Evolutionary conservation across 1,140 invertebrate genomes (phyloP), one percentile per base, ranked within the genome.

Genomic region (Bradynema listronoti): DNA sequence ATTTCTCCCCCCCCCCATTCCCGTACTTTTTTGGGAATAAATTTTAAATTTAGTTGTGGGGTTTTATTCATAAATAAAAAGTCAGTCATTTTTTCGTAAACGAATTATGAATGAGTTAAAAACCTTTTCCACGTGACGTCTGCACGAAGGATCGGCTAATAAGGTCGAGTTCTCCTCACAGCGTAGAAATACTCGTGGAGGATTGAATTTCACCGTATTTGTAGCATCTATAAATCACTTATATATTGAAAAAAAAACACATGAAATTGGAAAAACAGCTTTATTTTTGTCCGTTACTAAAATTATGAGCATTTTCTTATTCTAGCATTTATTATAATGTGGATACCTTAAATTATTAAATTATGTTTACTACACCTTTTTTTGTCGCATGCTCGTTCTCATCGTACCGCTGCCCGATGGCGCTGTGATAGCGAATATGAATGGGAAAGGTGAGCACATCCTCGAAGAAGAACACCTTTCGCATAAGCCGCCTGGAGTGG

Each of bases 391-490:
- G n/a, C n/a, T n/a, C n/a, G n/a, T n/a, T n/a, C n/a, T n/a, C n/a
- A n/a, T n/a, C n/a, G n/a, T n/a, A n/a, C n/a, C n/a, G n/a, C n/a
- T n/a, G n/a, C n/a, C 52, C 52, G 16, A 55, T 3, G 3, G 52
- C 9, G 25, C n/a, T 22, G 25, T 55, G 52, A 55, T 55, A 55
- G 16, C 52, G 52, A 9, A 55, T 11, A 27, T 55, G 52, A 4
- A 55, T 25, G 16, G 52, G 52, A 27, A 55, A 55, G 5, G 3
- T 55, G 50, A 55, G 52, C n/a, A 24, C 14, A 25, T 55, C 52
- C 4, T 55, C 2, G 33, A 50, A 55, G 52, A 46, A n/a, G 32
- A 55, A 55, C 33, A 55, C 52, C 52, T 55, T 55, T n/a, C 52
- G 27, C 14, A 55, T 5, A n/a, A 55, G 16, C 52, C 50, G 41